These are phyloP conservation scores for Graphium colonna DNA, from an alignment of 2,888 invertebrate genomes.

Conservation along the genomic window DNA sequence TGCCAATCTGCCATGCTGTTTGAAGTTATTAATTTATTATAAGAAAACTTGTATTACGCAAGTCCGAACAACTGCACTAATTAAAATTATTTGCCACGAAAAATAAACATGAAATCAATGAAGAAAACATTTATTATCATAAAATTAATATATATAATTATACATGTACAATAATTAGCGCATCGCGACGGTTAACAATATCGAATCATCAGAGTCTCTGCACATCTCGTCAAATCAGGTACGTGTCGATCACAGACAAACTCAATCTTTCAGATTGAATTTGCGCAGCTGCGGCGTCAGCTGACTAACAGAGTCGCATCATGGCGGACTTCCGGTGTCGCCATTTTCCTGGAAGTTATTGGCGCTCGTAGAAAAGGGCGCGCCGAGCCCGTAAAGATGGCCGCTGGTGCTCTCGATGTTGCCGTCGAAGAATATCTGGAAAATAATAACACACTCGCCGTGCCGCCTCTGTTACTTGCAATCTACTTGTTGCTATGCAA, in stretches of 20 bases:
- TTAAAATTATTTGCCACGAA: no score
- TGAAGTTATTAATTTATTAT: no score
- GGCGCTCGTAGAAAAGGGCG: constrained; percentile 89
- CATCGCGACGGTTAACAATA: background rate
- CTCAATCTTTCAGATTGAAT: constrained; percentile 32
- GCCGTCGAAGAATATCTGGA: constrained; percentile 99
- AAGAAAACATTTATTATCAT: background rate
- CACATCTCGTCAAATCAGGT: constrained; percentile 2
- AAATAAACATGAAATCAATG: no score
- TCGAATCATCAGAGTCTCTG: background rate
- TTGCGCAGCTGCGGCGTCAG: constrained; percentile 32
- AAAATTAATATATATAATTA: no score
- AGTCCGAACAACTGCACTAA: no score
- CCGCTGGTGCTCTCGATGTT: constrained; percentile 98
- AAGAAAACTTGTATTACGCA: no score
- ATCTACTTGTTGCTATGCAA: no score
- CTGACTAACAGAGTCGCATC: constrained; percentile 37
- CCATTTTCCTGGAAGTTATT: constrained; percentile 84
- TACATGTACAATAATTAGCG: background rate
- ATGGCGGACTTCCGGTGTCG: constrained; percentile 82
- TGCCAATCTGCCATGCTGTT: no score
- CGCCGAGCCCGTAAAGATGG: constrained; percentile 96
- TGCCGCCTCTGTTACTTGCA: no score
- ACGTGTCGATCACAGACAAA: constrained; percentile 23
- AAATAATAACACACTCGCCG: no score